phyloP scores from a whole-genome alignment of 2,797 vertebrate genomes.

The Pseudotriccus pelzelni region DNA sequence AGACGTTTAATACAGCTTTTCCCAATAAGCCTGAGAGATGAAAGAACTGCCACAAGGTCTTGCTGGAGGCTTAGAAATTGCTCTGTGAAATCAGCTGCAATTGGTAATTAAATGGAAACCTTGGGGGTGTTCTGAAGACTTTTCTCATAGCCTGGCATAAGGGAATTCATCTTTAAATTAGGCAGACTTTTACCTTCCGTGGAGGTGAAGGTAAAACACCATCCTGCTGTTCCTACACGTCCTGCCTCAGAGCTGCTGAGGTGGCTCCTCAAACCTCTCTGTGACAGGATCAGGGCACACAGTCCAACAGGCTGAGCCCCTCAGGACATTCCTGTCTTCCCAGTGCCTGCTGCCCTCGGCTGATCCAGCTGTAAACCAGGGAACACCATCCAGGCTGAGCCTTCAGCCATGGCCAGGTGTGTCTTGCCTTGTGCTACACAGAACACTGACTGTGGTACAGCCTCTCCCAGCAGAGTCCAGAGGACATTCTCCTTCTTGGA shows the following conservation, averaged over 20 bases:
- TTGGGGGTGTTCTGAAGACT: conserved; percentile 54
- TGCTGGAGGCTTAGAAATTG: conserved; percentile 68
- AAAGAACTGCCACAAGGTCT: conserved; percentile 68
- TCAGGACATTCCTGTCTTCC: neutral
- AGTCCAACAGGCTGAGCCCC: neutral
- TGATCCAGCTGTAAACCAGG: neutral
- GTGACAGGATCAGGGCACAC: neutral
- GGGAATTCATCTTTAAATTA: conserved; percentile 47
- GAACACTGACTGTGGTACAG: accelerated
- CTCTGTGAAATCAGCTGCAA: conserved; percentile 64
- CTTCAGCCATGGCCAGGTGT: neutral
- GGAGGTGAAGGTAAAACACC: neutral
- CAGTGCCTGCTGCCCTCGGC: neutral
- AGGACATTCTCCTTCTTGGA: neutral
- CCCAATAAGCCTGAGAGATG: conserved; percentile 70
- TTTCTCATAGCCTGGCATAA: conserved; percentile 12
- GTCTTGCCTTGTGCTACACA: neutral
- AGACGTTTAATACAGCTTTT: conserved; percentile 70
- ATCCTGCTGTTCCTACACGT: neutral
- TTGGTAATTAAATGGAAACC: conserved; percentile 70
- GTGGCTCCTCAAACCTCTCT: neutral
- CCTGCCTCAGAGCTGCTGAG: neutral
- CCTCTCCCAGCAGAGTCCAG: neutral
- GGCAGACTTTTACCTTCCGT: neutral
- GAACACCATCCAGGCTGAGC: neutral